Base-by-base conservation (phyloP, 2,888 invertebrate species). In the Proisotoma minuta region DNA sequence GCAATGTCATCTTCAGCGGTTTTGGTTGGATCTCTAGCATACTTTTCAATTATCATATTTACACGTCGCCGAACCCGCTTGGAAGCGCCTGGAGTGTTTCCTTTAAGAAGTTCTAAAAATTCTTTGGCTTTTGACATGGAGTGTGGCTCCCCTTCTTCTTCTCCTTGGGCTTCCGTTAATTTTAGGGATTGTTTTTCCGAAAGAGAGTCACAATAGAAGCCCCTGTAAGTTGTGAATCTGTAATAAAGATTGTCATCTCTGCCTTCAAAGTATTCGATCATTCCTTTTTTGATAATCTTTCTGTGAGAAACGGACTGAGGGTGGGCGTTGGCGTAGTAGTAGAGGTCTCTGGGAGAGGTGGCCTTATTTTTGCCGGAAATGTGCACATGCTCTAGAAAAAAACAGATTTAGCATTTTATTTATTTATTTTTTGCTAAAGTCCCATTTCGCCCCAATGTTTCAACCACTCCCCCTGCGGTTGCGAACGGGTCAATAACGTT, bases 251-350 rank as follows among this genome's bases (percentile, higher is more conserved):
- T 57, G 51, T 73, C 73, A 57, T 70, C 71, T 24, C 73, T 50
- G 10, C 60, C 66, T 29, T 73, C 70, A 64, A 71, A 73, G 39
- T 63, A 62, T 48, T 73, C 73, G 43, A 73, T 68, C 27, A 73
- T 63, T 18, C 71, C 69, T 26, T 65, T 65, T 12, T 60, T 64
- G 29, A 71, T 61, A 5, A 73, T 61, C 40, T 69, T 24, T n/a
- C 73, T 51, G 49, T 69, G 66, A 22, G 49, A 28, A 3, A 73
- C 69, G 51, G 50, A 57, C 29, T 68, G 64, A 20, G 64, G 63
- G 40, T 73, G 73, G 24, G 66, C 51, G 24, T 70, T 64, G 0
- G 71, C 52, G 40, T 73, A 73, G 27, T 68, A 73, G 48, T 70
- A 69, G 23, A 73, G 58, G 29, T 71, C 63, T 8, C 73, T 39